phyloP scores from a whole-genome alignment of 2,113 vertebrate species.

The Brachyhypopomus gauderio region DNA sequence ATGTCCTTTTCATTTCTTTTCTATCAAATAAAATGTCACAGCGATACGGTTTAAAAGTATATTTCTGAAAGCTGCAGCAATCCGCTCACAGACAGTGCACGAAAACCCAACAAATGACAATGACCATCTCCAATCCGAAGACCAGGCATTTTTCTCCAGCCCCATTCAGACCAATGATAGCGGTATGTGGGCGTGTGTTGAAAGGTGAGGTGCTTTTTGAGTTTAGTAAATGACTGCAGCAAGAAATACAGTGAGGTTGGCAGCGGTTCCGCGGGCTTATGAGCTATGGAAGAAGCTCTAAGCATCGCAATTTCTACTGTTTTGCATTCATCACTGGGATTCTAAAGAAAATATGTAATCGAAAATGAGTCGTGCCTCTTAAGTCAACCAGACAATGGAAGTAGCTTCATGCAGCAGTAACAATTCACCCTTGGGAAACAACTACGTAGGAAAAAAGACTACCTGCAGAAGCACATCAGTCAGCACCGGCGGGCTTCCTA shows the following conservation, averaged over 20 bases:
- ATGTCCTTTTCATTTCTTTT: too few species aligned
- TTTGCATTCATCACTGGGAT: constrained; percentile 65
- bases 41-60: neutral
- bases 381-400: constrained; percentile 88
- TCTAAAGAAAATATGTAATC: constrained; percentile 69
- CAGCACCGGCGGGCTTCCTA: constrained; percentile 66
- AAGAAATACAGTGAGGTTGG: constrained; percentile 81
- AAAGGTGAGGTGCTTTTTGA: constrained; percentile 80
- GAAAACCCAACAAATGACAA: constrained; percentile 65
- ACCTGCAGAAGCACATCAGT: constrained; percentile 73
- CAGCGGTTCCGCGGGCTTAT: constrained; percentile 63
- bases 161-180: constrained; percentile 77
- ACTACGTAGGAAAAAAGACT: constrained; percentile 69
- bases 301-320: constrained; percentile 56
- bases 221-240: constrained; percentile 99
- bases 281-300: constrained; percentile 71
- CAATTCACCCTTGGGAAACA: constrained; percentile 79
- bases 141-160: constrained; percentile 22
- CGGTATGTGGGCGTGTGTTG: constrained; percentile 80
- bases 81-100: constrained; percentile 22
- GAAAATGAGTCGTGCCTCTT: constrained; percentile 72
- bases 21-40: neutral
- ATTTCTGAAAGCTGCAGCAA: neutral
- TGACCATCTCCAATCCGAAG: constrained; percentile 68
- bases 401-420: constrained; percentile 80